Base-by-base conservation (phyloP, 2,113 vertebrate genomes). In the Malaclemys terrapin region DNA sequence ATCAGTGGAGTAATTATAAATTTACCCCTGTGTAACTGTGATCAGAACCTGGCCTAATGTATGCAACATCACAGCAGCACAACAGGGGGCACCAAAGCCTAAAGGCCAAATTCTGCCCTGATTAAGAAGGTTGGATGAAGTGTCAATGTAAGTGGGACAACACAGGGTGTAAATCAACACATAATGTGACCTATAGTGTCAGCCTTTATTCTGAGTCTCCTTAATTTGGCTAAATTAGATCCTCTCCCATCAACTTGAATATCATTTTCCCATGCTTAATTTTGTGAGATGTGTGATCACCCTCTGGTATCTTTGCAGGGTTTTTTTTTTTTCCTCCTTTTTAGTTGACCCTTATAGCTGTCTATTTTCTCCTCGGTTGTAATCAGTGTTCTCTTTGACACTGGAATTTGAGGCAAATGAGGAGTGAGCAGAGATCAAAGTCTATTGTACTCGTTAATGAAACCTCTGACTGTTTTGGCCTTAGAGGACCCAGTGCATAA, bases 401-500 rank as follows among this genome's bases (percentile, higher is more conserved):
- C 24, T 54, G 3, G 31, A 24, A 52, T 94, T 93, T 96, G 84
- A 95, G 31, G 82, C 27, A 96, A 96, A 96, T 65, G 53, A 96
- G 81, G 87, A 53, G 47, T 31, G 69, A 96, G 72, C 82, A 92
- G 75, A 92, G 85, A 96, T 95, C 96, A 93, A 38, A 94, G 92
- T 92, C 89, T 90, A 91, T 91, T 89, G 81, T 89, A 52, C 79
- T 96, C 85, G 82, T 96, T 96, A 94, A 85, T 88, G 45, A 95
- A 88, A 88, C 83, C 95, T 82, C 87, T 94, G 49, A 12, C 27
- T 96, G 89, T 81, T 96, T 88, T 94, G 9, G 31, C 92, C 24
- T 95, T 94, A 94, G 91, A 89, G 82, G 88, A 96, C 94, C 96
- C 93, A 84, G 81, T 11, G 13, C 87, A 87, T 87, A 96, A 95